A percentile compares a stretch with the other conserved stretches of the same genome.
Evolutionary conservation across 2,797 vertebrate genomes (phyloP).

Genomic region (Enteromius radiatus): DNA sequence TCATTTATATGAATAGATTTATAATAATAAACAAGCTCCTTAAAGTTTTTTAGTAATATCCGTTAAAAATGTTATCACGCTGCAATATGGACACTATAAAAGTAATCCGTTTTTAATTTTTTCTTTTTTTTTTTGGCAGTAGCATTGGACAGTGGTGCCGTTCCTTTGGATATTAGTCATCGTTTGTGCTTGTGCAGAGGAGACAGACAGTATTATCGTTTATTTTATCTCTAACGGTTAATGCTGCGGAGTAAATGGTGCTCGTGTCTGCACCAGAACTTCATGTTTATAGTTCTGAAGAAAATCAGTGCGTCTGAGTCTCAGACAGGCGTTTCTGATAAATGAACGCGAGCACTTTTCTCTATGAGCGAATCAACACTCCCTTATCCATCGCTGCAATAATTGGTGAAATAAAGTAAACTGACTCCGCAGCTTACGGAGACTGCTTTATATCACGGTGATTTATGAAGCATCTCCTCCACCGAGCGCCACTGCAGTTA

Average conservation of each 20-base stretch:
- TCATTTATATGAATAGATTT: too few relatives aligned
- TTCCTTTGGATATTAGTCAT: constrained; percentile 77
- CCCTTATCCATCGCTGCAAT: constrained; percentile 84
- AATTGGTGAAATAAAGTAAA: constrained; percentile 97
- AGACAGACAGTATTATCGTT: constrained; percentile 98
- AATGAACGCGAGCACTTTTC: constrained; percentile 94
- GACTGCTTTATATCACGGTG: constrained; percentile 79
- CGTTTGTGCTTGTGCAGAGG: constrained; percentile 86
- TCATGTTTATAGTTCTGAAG: constrained; percentile 97
- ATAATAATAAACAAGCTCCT: background rate
- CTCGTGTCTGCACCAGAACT: constrained; percentile 85
- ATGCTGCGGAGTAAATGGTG: constrained; percentile 92
- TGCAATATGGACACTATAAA: background rate
- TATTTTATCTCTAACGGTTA: constrained; percentile 96
- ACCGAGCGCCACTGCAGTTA: background rate
- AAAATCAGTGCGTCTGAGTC: constrained; percentile 88
- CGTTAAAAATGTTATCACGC: background rate
- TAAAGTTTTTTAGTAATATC: too few relatives aligned
- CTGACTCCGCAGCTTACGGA: constrained; percentile 77
- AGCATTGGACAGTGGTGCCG: background rate
- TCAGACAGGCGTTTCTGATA: constrained; percentile 85
- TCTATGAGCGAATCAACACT: constrained; percentile 91
- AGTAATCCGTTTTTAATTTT: too few relatives aligned
- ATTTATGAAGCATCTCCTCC: constrained; percentile 43
- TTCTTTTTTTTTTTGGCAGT: background rate